Conservation (phyloP, 2,113 vertebrate species). For the Mirza zaza region DNA sequence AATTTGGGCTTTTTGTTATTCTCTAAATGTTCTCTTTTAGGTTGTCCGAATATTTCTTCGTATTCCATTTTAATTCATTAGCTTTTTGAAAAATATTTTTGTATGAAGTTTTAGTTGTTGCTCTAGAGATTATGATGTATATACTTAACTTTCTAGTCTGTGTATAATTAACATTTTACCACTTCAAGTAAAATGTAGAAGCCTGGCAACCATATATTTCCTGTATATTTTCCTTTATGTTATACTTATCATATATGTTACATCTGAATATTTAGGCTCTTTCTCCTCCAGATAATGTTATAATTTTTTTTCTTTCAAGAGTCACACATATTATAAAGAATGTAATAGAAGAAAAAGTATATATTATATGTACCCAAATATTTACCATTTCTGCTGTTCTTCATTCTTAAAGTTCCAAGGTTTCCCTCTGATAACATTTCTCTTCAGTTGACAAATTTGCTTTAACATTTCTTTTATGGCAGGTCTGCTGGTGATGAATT, state of each 20-base stretch:
- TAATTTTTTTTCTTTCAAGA: background rate
- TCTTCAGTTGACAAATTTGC: background rate
- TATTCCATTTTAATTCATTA: conserved; percentile 14
- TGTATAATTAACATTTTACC: conserved; percentile 44
- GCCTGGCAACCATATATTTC: background rate
- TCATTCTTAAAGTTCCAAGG: background rate
- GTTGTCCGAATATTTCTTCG: background rate
- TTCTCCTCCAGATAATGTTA: background rate
- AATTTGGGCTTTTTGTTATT: background rate
- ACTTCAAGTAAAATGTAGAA: conserved; percentile 10
- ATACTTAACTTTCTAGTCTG: background rate
- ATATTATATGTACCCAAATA: background rate
- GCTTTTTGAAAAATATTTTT: background rate
- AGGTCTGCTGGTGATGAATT: background rate
- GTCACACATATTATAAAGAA: background rate
- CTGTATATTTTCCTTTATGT: background rate
- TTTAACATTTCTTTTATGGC: background rate
- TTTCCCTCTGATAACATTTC: background rate
- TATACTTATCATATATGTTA: background rate
- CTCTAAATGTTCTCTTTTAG: background rate
- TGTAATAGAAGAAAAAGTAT: background rate
- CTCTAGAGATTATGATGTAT: background rate
- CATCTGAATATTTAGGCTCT: background rate
- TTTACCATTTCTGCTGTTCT: background rate
- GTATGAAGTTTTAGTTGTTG: background rate